Base-by-base conservation (phyloP, 2,888 invertebrate species). In the Platycheirus albimanus region DNA sequence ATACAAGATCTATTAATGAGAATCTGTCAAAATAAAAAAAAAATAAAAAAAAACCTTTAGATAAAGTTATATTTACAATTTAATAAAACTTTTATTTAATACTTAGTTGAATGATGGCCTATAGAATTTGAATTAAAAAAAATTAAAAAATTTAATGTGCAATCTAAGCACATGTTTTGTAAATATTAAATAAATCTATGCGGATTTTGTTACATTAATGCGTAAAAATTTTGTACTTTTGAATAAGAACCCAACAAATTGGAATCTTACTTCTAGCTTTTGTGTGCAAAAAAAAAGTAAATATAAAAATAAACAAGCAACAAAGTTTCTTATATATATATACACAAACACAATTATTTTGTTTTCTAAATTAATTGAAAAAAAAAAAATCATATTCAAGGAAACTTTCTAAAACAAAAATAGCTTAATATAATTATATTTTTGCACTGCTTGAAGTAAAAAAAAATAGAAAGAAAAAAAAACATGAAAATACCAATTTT, bases 1-100 rank as follows among this genome's bases (percentile, higher is more conserved):
- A 36, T 45, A 15, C 10, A 49, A 17, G 49, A 51, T 70, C 38
- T 66, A 74, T 56, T 63, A 69, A 71, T 47, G 30, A 52, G 13
- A 63, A 54, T 58, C 43, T 63, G 61, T 58, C 38, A 36, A 56
- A 33, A 72, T 28, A 58, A 43, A 36, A 56, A 33, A 72, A 43
- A 58, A 43, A 45, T 49, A 67, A 28, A 63, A 38, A 20, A 61
- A 56, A 54, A 66, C 49, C 30, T 43, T 20, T 64, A 83, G 67
- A 67, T 69, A 84, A 84, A 74, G 58, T 69, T 74, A 79, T 74
- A 84, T 84, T 79, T 79, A 84, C 79, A 84, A 74, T 74, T 70
- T 20, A 58, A 41, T 38, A 58, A 51, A 71, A 69, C 13, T 49
- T 33, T 78, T 79, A 84, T 79, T 79, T 84, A 56, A 83, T 41